Evolutionary conservation across 2,113 vertebrate genomes (phyloP), one percentile per base, ranked within the genome.

Genomic region (Gavia stellata): DNA sequence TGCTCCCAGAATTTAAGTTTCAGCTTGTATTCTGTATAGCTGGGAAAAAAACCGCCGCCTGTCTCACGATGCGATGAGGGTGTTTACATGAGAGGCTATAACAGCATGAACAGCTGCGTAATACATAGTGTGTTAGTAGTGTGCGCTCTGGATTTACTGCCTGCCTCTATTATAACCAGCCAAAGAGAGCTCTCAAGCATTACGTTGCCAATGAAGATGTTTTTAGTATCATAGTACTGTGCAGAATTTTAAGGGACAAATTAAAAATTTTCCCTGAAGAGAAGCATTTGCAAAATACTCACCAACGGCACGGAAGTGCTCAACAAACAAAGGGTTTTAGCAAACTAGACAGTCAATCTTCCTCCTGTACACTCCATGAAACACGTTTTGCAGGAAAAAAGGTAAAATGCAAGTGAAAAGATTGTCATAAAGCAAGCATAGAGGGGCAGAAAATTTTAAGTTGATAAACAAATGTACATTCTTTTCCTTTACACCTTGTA

Each of bases 11-110:
- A 53, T 17, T 1, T 17, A 40, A 15, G 36, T 56, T 75, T 58
- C 50, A 63, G 33, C 28, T 52, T 40, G 3, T 26, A 23, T n/a
- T 45, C 55, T 45, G 40, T 45, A 44, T 3, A 63, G 49, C 10
- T 31, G 49, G 17, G 62, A 16, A 44, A 42, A 63, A 59, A 72
- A 1, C 1, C 3, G 1, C 21, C 1, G 1, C 34, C 52, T 28
- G 25, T 38, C 55, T 40, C 53, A 44, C 9, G 18, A 52, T 3
- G n/a, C 0, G 3, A 61, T 12, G 14, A 83, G 42, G 44, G 25
- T 71, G 24, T 34, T 25, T 61, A 19, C 34, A 20, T 14, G n/a
- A 61, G 23, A 68, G 36, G 31, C 13, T 55, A 14, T 4, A 56
- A 34, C 3, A 38, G 49, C 21, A n/a, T 3, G 14, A 68, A 40